Evolutionary conservation across 2,113 vertebrate genomes (phyloP), one percentile per base, ranked within the genome.

Genomic region (Cololabis saira): DNA sequence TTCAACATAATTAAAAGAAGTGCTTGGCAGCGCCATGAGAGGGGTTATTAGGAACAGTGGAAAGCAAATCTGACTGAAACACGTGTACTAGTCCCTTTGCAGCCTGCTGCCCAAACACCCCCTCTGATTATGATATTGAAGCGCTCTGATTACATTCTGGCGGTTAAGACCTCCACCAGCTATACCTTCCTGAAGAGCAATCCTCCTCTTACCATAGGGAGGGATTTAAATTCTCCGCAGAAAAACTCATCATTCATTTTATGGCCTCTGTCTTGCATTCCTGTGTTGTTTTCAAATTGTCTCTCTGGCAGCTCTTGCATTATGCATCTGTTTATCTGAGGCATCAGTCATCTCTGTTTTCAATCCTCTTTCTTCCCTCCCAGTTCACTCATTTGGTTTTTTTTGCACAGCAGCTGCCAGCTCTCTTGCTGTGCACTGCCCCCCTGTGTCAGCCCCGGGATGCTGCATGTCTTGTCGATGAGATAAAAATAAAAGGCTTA

Each of bases 401-500:
- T 78, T 86, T 75, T 78, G 77, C 59, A 54, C 51, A 14, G 80
- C 56, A 40, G 60, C 47, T 60, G 42, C 50, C 13, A 22, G 15
- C 61, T 74, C 22, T 6, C 62, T 61, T 80, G 83, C 84, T 65
- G 21, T 44, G 59, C 64, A 86, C 80, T 84, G 83, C 91, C 87
- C 87, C 69, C 92, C 72, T 76, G 87, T 83, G 92, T 55, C 57
- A 0, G 62, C 41, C 3, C 42, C 0, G 16, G 13, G 50, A 16
- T 14, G 55, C 68, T 87, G 70, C 81, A 82, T 7, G 54, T 66
- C 66, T 76, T 55, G 1, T 12, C 47, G 54, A 67, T 17, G 50
- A 74, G 85, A 78, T 84, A 79, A 85, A 88, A 90, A 89, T 85
- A 83, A 89, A 90, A 87, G 81, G 82, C 84, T 90, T 82, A 86